These are phyloP conservation scores for Drosophila parvula DNA, from an alignment of 1,140 invertebrate genomes.

Conservation along the genomic window DNA sequence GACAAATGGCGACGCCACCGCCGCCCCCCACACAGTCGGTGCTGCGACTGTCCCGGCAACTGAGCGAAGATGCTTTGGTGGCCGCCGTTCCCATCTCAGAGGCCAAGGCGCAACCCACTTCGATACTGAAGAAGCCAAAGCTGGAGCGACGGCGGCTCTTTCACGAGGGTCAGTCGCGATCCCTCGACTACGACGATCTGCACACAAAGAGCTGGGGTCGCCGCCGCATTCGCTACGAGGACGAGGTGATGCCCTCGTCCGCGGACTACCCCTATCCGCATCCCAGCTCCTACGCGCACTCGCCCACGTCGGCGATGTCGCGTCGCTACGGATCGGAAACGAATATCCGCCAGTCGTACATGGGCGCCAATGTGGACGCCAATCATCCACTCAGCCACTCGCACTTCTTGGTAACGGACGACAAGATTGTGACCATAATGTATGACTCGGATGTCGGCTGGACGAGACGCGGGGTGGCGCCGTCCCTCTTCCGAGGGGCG, in stretches of 20 bases:
- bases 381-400: constrained; percentile 78
- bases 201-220: constrained; percentile 80
- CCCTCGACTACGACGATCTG: constrained; percentile 80
- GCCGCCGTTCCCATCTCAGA: constrained; percentile 78
- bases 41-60: constrained; percentile 71
- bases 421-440: constrained; percentile 84
- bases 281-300: constrained; percentile 32
- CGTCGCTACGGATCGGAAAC: constrained; percentile 79
- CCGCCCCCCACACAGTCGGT: constrained; percentile 77
- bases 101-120: constrained; percentile 69
- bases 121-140: constrained; percentile 80
- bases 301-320: constrained; percentile 48
- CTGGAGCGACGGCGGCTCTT: constrained; percentile 75
- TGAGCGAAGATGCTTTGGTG: constrained; percentile 78
- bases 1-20: constrained; percentile 64
- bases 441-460: constrained; percentile 85
- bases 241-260: constrained; percentile 58
- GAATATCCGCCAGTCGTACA: constrained; percentile 81
- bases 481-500: constrained; percentile 67
- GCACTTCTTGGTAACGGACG: constrained; percentile 84
- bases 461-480: constrained; percentile 78
- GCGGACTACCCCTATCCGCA: constrained; percentile 46
- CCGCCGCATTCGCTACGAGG: constrained; percentile 78
- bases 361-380: constrained; percentile 78
- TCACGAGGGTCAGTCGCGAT: constrained; percentile 78